These are phyloP conservation scores for Perognathus longimembris DNA, from an alignment of 2,113 vertebrate species.

Conservation along the genomic window DNA sequence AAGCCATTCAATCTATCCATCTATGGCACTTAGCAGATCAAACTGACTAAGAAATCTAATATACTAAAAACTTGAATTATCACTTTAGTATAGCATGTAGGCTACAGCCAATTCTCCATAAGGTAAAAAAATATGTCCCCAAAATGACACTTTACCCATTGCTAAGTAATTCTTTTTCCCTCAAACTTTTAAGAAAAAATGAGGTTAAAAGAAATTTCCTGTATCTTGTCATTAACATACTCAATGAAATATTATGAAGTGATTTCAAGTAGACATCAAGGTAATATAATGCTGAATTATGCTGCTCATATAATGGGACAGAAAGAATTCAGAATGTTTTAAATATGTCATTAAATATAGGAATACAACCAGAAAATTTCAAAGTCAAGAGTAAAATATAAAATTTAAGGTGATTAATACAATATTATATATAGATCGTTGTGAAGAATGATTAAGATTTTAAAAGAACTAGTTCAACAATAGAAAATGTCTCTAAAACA, in stretches of 20 bases:
- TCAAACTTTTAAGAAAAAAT: not conserved
- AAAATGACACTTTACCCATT: not conserved
- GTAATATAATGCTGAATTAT: not conserved
- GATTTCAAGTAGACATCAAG: conserved; percentile 31
- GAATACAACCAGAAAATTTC: not conserved
- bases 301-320: not conserved
- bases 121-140: not conserved
- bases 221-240: not conserved
- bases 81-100: not conserved
- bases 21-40: not conserved
- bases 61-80: not conserved
- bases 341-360: not conserved
- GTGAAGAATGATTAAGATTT: not conserved
- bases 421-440: not conserved
- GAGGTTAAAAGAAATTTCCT: not conserved
- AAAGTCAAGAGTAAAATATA: conserved; percentile 47
- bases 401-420: not conserved
- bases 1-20: not conserved
- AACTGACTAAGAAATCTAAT: not conserved
- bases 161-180: not conserved
- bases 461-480: not conserved
- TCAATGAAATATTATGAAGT: conserved; percentile 24
- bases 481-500: not conserved
- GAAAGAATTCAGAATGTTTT: not conserved
- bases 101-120: not conserved